Base-by-base conservation (phyloP, 2,113 vertebrate genomes). In the Phrynocephalus versicolor region DNA sequence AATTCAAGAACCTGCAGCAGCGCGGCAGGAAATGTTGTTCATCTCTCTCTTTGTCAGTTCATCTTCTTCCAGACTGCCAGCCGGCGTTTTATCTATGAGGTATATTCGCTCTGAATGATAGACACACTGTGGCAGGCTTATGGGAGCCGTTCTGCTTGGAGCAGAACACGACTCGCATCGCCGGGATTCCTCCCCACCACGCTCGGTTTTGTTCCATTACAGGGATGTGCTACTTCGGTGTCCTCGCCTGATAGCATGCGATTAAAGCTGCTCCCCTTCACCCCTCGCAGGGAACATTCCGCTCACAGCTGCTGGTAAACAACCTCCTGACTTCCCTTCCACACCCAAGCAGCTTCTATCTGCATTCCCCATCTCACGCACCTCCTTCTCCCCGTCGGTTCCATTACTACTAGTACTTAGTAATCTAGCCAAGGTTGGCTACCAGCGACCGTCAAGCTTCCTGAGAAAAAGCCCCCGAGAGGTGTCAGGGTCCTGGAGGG, bases 241-340 rank as follows among this genome's bases (percentile, higher is more conserved):
- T 30, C 62, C 67, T 33, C 64, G 58, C 57, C 55, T 73, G 51
- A 67, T 33, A 72, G 58, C 55, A 65, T 73, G 73, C 65, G n/a
- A 16, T 67, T 83, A 3, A 65, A 45, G 58, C 2, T 79, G 15
- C 72, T 51, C 76, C 64, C 41, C 19, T 57, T 79, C 58, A 79
- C 76, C 69, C 57, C 73, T 58, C 65, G 83, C 55, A 78, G n/a
- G 33, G 75, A 88, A 55, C 67, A 79, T 27, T 35, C 33, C 65
- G 81, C 62, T 83, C 39, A 51, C 70, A 33, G 64, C 33, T 39
- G 41, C 33, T n/a, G 64, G 69, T 87, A 79, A 87, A 79, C 86
- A 88, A 73, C 73, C 75, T 83, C 75, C 45, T 25, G 27, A 84
- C 75, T 84, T 83, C 75, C 86, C 75, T 9, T 74, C 76, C 81